Evolutionary conservation across 2,888 invertebrate species (phyloP), one percentile per base, ranked within the genome.

Genomic region (Nycteola revayana): DNA sequence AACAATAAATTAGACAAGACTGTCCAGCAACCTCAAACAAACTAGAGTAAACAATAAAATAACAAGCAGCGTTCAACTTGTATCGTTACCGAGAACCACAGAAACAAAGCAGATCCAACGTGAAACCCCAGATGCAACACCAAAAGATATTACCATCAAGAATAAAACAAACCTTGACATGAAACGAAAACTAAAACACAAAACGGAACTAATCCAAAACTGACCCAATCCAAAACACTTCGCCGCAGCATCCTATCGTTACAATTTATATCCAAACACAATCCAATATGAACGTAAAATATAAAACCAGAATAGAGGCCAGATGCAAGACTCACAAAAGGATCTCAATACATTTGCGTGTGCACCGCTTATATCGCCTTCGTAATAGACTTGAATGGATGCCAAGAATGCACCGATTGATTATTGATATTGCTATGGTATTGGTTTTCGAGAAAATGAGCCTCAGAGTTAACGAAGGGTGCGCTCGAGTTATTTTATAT

Each of bases 391-490:
- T 88, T 88, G 87, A 87, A 82, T 69, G 62, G 51, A 52, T 63
- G 87, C 87, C 87, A 88, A 85, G 80, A 85, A 86, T 85, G 79
- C 82, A 76, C 74, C 83, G 81, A 87, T 88, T 88, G 87, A 88
- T 88, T 88, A 87, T 86, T 84, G 86, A 85, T 87, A 88, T 87
- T 79, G 82, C 80, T 70, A 77, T 76, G 74, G 71, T 76, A 81
- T 78, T 80, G 79, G 75, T 77, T 78, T 74, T 73, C 67, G 66
- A 70, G 74, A 71, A 77, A 75, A 75, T 73, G 70, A 72, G 63
- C 66, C 64, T 49, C 40, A 39, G 60, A 60, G 53, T 62, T 62
- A 71, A 68, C 60, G 62, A 66, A 68, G 59, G 60, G 52, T 66
- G 55, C 32, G 41, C 46, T 54, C 49, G 51, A 54, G 29, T 51